These are phyloP conservation scores for Nomada flava DNA, from an alignment of 2,888 invertebrate genomes.

Conservation along the genomic window DNA sequence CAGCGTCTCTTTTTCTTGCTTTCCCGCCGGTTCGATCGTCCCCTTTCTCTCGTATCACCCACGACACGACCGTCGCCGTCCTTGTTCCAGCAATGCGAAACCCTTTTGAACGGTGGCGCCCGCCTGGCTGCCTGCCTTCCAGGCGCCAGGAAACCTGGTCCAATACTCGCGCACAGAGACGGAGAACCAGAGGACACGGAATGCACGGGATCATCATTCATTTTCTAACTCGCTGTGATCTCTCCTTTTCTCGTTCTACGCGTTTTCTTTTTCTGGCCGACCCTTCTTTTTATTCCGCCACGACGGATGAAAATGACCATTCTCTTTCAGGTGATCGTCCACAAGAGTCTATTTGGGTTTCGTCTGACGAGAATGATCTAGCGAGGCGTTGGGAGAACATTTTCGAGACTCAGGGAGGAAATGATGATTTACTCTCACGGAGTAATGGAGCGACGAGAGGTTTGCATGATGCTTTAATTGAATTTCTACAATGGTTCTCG, in stretches of 20 bases:
- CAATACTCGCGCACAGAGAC: conserved; percentile 63
- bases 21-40: conserved; percentile 46
- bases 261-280: not conserved
- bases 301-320: not conserved
- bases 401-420: not conserved
- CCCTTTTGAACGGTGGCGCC: conserved; percentile 82
- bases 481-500: not conserved
- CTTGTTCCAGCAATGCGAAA: conserved; percentile 73
- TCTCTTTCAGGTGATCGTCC: conserved; percentile 3
- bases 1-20: conserved; percentile 34
- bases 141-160: conserved; percentile 82
- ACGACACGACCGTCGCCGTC: conserved; percentile 61
- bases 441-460: not conserved
- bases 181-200: conserved; percentile 44
- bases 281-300: not conserved
- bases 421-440: not conserved
- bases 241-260: conserved; percentile 35
- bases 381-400: not conserved
- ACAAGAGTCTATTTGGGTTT: not conserved
- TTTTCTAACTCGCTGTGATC: conserved; percentile 66
- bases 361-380: not conserved
- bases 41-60: conserved; percentile 52
- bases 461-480: not conserved
- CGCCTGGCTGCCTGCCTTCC: conserved; percentile 83
- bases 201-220: conserved; percentile 71